Evolutionary conservation across 2,888 invertebrate species (phyloP).

Genomic region (Kuschelorhynchus macadamiae): DNA sequence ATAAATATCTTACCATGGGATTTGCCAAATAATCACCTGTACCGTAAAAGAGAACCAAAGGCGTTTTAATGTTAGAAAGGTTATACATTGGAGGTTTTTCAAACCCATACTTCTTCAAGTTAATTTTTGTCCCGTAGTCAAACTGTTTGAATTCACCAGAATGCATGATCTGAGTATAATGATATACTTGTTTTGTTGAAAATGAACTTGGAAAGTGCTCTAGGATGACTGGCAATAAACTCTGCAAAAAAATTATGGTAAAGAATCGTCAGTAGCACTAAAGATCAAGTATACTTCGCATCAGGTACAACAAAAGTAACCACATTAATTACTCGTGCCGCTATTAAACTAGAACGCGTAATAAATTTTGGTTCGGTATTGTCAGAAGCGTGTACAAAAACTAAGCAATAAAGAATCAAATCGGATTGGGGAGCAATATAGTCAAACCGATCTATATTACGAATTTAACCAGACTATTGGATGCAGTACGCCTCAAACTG

Average conservation of each 20-base stretch:
- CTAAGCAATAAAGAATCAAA: no score
- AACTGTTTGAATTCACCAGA: constrained; percentile 36
- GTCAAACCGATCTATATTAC: no score
- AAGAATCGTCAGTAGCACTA: no score
- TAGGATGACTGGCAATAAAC: constrained; percentile 7
- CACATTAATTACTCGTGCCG: no score
- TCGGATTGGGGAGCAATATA: no score
- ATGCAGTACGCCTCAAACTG: no score
- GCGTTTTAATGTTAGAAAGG: constrained; percentile 15
- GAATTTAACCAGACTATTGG: no score
- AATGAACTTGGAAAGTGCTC: constrained; percentile 15
- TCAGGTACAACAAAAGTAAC: no score
- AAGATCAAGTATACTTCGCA: no score
- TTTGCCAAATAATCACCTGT: constrained; percentile 24
- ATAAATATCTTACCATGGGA: constrained; percentile 24
- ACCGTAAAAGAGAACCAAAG: constrained; percentile 32
- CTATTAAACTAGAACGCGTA: no score
- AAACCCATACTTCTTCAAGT: constrained; percentile 23
- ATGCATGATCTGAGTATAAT: constrained; percentile 26
- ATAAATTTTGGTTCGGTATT: no score
- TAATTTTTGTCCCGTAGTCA: constrained; percentile 29
- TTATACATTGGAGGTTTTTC: constrained; percentile 29
- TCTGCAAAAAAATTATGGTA: constrained; percentile 2
- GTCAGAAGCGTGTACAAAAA: no score
- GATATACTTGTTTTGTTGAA: constrained; percentile 26